These are phyloP conservation scores for Calyptommatus sinebrachiatus DNA, from an alignment of 2,113 vertebrate species.

Conservation along the genomic window DNA sequence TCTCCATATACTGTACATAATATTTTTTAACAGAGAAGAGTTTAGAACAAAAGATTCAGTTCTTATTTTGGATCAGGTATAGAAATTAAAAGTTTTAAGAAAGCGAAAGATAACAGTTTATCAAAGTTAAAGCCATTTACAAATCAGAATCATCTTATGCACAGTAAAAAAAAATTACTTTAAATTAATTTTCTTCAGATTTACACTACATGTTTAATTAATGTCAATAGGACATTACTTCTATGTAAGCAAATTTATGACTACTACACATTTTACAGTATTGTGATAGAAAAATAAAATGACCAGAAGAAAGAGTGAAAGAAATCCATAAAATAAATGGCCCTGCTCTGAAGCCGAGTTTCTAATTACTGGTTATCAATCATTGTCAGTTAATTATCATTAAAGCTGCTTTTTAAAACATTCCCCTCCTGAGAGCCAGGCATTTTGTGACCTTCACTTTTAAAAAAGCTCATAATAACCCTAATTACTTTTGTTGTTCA, in stretches of 20 bases:
- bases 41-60: too few relatives aligned
- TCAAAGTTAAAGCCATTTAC: background rate
- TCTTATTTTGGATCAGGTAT: background rate
- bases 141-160: background rate
- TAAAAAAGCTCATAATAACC: constrained; percentile 9
- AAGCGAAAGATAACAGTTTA: background rate
- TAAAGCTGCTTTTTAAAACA: constrained; percentile 49
- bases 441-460: constrained; percentile 27
- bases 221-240: background rate
- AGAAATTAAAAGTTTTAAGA: background rate
- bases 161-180: background rate
- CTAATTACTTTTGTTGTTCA: constrained; percentile 23
- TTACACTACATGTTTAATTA: background rate
- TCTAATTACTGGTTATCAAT: constrained; percentile 51
- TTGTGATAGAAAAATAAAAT: constrained; percentile 37
- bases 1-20: too few relatives aligned
- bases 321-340: constrained; percentile 29
- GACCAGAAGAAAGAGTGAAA: background rate
- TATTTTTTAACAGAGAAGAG: too few relatives aligned
- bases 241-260: background rate
- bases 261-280: background rate
- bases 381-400: constrained; percentile 69
- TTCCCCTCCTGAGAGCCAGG: constrained; percentile 42
- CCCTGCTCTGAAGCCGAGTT: constrained; percentile 35
- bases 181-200: background rate